Evolutionary conservation across 2,113 vertebrate species (phyloP).

Genomic region (Chaetorhynchus papuensis): DNA sequence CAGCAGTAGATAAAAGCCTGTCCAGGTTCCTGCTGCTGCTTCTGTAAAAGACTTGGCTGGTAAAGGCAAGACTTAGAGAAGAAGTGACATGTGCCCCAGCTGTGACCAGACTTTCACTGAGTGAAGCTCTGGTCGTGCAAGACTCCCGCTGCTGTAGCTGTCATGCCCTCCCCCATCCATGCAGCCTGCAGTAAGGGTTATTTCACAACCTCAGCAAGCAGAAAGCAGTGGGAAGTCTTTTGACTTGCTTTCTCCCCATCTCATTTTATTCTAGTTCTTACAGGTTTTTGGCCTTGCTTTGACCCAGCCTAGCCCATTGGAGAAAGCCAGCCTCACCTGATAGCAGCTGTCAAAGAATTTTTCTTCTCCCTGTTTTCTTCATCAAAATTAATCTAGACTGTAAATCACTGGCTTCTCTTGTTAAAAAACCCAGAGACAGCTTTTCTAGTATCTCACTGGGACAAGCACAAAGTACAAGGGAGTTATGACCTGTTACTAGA

Average conservation of each 20-base stretch:
- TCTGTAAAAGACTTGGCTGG: not conserved
- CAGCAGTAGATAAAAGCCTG: not conserved
- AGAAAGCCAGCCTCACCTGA: not conserved
- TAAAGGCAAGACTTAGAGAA: not conserved
- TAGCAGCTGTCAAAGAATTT: not conserved
- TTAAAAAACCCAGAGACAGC: not conserved
- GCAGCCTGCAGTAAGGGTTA: not conserved
- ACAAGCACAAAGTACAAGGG: not conserved
- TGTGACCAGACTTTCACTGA: not conserved
- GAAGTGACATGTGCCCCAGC: not conserved
- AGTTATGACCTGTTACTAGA: not conserved
- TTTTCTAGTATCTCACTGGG: not conserved
- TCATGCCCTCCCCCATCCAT: not conserved
- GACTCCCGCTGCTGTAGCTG: not conserved
- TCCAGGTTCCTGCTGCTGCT: not conserved
- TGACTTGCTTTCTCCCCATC: not conserved
- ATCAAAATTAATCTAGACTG: not conserved
- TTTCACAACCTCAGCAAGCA: not conserved
- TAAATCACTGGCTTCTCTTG: not conserved
- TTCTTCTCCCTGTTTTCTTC: not conserved
- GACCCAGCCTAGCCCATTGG: not conserved
- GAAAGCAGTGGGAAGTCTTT: not conserved
- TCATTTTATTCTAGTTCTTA: not conserved
- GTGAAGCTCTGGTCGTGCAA: not conserved
- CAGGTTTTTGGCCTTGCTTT: not conserved